These are phyloP conservation scores for Galerucella pusilla DNA, from an alignment of 2,888 invertebrate species.

Conservation along the genomic window DNA sequence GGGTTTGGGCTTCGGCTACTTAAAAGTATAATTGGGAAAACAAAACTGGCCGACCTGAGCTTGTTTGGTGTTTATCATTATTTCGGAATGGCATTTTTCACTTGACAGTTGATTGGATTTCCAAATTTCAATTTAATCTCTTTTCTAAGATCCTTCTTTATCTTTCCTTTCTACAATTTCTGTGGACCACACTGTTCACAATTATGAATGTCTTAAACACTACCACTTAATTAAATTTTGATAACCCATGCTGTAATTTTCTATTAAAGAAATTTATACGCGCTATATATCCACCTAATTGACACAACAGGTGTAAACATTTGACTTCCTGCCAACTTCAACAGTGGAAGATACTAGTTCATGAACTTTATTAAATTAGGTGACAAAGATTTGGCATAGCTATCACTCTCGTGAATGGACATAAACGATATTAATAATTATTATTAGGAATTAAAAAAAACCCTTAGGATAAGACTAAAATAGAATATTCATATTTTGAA, in stretches of 20 bases:
- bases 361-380: constrained; percentile 12
- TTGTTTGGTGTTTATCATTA: no score
- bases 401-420: neutral
- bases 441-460: neutral
- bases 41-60: no score
- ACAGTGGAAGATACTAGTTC: neutral
- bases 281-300: constrained; percentile 10
- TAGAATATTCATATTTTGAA: no score
- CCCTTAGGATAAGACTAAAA: no score
- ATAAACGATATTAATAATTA: neutral
- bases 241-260: neutral
- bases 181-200: neutral
- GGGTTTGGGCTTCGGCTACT: no score
- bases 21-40: no score
- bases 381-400: constrained; percentile 5
- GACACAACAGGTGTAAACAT: constrained; percentile 19
- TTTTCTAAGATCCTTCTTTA: no score
- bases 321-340: constrained; percentile 13
- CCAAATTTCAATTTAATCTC: no score
- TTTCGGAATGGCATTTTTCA: no score
- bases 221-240: neutral
- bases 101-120: no score
- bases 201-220: neutral
- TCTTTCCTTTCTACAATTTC: no score
- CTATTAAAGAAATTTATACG: neutral